These are phyloP conservation scores for Harpalus rubripes DNA, from an alignment of 2,888 invertebrate species.

Conservation along the genomic window DNA sequence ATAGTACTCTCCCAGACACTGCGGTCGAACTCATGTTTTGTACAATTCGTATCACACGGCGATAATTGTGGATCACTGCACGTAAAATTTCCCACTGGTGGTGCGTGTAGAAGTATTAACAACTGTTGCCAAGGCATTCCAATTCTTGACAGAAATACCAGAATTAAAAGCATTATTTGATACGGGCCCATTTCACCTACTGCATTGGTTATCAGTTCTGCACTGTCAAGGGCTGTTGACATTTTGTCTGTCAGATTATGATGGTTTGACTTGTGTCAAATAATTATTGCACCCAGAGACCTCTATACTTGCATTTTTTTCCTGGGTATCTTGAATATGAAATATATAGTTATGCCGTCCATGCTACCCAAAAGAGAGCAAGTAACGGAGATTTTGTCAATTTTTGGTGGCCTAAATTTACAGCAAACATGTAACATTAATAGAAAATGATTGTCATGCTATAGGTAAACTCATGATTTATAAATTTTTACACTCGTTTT, in stretches of 20 bases:
- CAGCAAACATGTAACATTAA: too few species aligned
- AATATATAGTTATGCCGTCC: too few species aligned
- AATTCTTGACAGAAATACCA: conserved; percentile 83
- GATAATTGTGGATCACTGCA: not conserved
- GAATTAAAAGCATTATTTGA: conserved; percentile 85
- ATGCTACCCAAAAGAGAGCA: too few species aligned
- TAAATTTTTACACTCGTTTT: too few species aligned
- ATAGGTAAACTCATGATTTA: too few species aligned
- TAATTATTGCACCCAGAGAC: too few species aligned
- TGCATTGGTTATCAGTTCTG: conserved; percentile 84
- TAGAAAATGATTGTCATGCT: too few species aligned
- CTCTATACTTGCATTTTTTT: too few species aligned
- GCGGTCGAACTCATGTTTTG: conserved; percentile 8
- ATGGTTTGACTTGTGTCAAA: too few species aligned
- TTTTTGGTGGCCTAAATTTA: too few species aligned
- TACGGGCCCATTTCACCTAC: conserved; percentile 81
- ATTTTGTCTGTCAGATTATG: conserved; percentile 80
- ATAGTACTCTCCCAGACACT: conserved; percentile 82
- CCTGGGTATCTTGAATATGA: too few species aligned
- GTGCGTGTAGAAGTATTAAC: not conserved
- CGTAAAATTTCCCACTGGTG: not conserved
- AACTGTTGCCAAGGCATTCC: conserved; percentile 80
- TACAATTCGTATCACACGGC: conserved; percentile 20
- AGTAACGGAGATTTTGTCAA: too few species aligned
- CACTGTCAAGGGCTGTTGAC: conserved; percentile 90